A percentile compares a stretch with the other conserved stretches of the same genome.
phyloP scores from a whole-genome alignment of 1,140 invertebrate genomes.

The Thaumatotibia leucotreta region DNA sequence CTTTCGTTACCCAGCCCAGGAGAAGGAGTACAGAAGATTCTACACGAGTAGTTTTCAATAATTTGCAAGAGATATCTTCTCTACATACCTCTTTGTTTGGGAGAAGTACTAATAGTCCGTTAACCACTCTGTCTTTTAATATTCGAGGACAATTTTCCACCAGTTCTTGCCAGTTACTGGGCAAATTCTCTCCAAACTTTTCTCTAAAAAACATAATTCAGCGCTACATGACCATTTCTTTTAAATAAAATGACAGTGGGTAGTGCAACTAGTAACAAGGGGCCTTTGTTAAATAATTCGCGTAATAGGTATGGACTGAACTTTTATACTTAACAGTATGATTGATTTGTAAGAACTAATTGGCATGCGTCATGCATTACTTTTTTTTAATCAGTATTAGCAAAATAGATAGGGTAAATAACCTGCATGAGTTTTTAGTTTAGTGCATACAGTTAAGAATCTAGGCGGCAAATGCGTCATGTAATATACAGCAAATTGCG shows the following conservation, averaged over 20 bases:
- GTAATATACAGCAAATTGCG: not conserved
- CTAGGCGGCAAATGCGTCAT: not conserved
- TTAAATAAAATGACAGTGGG: not conserved
- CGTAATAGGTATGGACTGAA: not conserved
- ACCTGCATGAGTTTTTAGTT: not conserved
- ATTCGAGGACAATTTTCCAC: constrained; percentile 67
- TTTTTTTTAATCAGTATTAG: too few relatives aligned
- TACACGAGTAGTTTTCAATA: not conserved
- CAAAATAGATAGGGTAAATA: not conserved
- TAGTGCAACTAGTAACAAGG: not conserved
- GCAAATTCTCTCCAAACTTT: constrained; percentile 76
- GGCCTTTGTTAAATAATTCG: not conserved
- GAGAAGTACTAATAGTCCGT: constrained; percentile 70
- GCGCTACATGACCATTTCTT: not conserved
- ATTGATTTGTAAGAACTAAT: not conserved
- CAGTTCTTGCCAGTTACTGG: constrained; percentile 74
- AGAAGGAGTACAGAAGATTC: not conserved
- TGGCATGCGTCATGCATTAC: not conserved
- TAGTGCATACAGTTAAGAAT: not conserved
- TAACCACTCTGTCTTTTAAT: constrained; percentile 68
- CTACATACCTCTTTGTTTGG: constrained; percentile 58
- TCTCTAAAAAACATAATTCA: constrained; percentile 52
- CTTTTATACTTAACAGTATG: not conserved
- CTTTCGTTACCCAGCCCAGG: not conserved
- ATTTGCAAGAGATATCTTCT: not conserved